These are phyloP conservation scores for Julus scandinavius DNA, from an alignment of 2,888 invertebrate genomes.

Conservation along the genomic window DNA sequence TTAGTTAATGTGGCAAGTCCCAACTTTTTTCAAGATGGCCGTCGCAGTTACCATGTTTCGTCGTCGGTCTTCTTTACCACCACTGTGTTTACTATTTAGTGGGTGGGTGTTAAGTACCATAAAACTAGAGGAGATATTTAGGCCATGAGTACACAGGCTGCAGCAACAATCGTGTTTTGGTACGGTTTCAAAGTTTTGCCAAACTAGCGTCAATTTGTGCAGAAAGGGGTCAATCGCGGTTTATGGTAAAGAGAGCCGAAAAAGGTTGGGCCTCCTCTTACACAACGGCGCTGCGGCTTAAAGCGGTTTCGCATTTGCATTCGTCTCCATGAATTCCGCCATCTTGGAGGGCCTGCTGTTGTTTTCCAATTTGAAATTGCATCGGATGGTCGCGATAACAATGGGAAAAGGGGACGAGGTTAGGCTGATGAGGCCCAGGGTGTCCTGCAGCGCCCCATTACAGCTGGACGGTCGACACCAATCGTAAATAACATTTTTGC, in stretches of 20 bases:
- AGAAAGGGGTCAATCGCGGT: not conserved
- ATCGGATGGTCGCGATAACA: slow-evolving; percentile 35
- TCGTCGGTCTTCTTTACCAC: not conserved
- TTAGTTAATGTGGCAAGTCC: not conserved
- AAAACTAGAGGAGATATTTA: slow-evolving; percentile 9
- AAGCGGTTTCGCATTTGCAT: too few species aligned
- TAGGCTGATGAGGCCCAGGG: not conserved
- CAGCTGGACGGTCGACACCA: not conserved
- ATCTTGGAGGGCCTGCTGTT: slow-evolving; percentile 15
- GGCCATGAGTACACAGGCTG: slow-evolving; percentile 8
- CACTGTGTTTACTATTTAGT: not conserved
- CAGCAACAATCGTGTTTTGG: not conserved
- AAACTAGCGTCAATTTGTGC: slow-evolving; percentile 8
- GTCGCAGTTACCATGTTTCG: not conserved
- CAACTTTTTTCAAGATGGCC: slow-evolving; percentile 13
- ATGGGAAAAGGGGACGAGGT: slow-evolving; percentile 29
- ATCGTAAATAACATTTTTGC: not conserved
- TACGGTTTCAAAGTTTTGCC: slow-evolving; percentile 4
- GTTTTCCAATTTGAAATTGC: slow-evolving; percentile 8
- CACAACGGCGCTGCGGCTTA: not conserved
- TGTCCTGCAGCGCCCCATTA: not conserved
- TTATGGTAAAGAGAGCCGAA: not conserved
- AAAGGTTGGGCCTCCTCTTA: not conserved
- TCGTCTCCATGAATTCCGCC: not conserved
- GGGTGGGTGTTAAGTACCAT: slow-evolving; percentile 27